Base-by-base conservation (phyloP, 2,797 vertebrate species). In the Pseudochirops corinnae region DNA sequence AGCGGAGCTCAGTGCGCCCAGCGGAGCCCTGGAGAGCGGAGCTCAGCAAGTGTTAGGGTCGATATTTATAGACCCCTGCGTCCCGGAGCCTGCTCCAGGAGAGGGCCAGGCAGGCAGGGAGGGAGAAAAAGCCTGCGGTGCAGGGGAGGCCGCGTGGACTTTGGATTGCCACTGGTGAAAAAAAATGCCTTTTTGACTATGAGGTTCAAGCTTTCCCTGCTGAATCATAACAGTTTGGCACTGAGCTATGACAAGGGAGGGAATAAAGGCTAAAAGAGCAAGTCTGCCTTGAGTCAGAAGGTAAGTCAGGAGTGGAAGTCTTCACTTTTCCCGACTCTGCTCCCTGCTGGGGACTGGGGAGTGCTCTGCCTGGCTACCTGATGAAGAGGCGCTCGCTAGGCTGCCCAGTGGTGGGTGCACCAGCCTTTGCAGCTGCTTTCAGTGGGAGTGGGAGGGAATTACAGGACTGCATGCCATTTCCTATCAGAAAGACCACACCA, bases 1-100 rank as follows among this genome's bases (percentile, higher is more conserved):
- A 33, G 62, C 62, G 10, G 28, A 60, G 62, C 97, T 31, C 98
- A 98, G 97, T 46, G 95, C 92, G 62, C 95, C 92, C 93, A 67
- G n/a, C 16, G 4, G 16, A 74, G 67, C 95, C 93, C 93, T 98
- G 98, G 33, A 3, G 31, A 33, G 62, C 62, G 10, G 28, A 60
- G 62, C 97, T 31, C 98, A 98, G 97, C 98, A 98, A 98, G 98
- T 98, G 98, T 97, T 98, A 97, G 97, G 98, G 98, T 97, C 98
- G 98, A 96, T 99, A 99, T 99, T 99, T 99, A 99, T 99, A 99
- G 98, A 98, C 97, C 98, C 74, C 97, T 96, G 93, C 57, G 1
- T 92, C 26, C 74, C 39, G 1, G 67, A 98, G 98, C 98, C 93
- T 96, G 82, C 95, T 95, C 74, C 94, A 95, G 96, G 94, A 97